Percentiles rank a stretch among this genome's conserved stretches.
Evolutionary conservation across 1,140 invertebrate genomes (phyloP).

Genomic region (Aphaenogaster floridana): DNA sequence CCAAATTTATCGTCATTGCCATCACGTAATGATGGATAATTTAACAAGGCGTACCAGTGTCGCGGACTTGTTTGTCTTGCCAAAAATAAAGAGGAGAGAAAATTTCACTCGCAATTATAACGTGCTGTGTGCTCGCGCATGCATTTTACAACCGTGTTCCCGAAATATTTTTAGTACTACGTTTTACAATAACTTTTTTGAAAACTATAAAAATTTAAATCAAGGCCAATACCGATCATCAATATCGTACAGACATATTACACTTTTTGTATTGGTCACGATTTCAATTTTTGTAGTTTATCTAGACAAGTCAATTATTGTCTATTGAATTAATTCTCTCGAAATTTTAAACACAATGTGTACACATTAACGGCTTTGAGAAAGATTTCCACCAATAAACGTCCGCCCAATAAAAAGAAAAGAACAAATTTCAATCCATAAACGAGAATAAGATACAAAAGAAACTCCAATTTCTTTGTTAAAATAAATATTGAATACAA

Average conservation of each 20-base stretch:
- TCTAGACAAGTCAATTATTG: not conserved
- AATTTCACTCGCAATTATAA: conserved; percentile 9
- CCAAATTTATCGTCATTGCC: conserved; percentile 28
- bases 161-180: not conserved
- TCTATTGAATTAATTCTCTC: not conserved
- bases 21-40: conserved; percentile 24
- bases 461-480: not conserved
- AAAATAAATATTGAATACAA: not conserved
- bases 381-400: conserved; percentile 45
- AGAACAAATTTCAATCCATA: not conserved
- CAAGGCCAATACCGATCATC: not conserved
- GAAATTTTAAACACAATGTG: not conserved
- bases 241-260: too few relatives aligned
- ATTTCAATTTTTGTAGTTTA: not conserved
- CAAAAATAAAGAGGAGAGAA: conserved; percentile 17
- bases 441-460: not conserved
- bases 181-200: not conserved
- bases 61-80: conserved; percentile 17
- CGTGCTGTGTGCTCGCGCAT: too few relatives aligned
- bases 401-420: not conserved
- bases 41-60: not conserved
- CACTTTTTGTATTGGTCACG: too few relatives aligned
- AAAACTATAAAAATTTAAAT: not conserved
- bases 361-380: conserved; percentile 8
- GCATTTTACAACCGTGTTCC: not conserved